phyloP scores from a whole-genome alignment of 2,113 vertebrate species.

The Pipra filicauda region DNA sequence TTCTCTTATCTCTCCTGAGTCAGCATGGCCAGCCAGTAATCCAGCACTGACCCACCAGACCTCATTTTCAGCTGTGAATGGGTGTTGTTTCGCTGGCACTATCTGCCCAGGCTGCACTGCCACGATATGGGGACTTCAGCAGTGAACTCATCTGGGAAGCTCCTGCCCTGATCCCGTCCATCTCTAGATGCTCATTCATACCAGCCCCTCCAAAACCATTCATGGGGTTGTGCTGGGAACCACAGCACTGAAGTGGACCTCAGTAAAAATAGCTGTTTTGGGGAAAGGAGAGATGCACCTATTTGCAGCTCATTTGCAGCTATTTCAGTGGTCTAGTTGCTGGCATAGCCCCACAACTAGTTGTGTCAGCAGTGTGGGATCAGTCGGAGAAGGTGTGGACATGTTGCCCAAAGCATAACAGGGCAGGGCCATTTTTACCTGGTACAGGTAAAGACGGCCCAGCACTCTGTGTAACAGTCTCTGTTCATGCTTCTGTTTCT shows the following conservation, averaged over 20 bases:
- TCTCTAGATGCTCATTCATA: not conserved
- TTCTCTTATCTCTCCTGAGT: not conserved
- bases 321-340: not conserved
- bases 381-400: not conserved
- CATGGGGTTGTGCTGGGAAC: not conserved
- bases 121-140: accelerated
- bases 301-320: not conserved
- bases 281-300: not conserved
- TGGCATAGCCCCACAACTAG: not conserved
- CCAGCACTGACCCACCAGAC: not conserved
- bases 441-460: not conserved
- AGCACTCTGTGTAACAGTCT: not conserved
- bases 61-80: not conserved
- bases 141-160: not conserved
- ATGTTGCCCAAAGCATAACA: not conserved
- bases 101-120: not conserved
- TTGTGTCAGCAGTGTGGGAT: not conserved
- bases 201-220: not conserved
- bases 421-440: not conserved
- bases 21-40: not conserved
- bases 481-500: not conserved
- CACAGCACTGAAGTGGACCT: not conserved
- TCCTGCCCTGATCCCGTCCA: not conserved
- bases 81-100: not conserved
- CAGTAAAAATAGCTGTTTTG: not conserved